phyloP scores from a whole-genome alignment of 2,888 invertebrate genomes.

The Metellina segmentata region DNA sequence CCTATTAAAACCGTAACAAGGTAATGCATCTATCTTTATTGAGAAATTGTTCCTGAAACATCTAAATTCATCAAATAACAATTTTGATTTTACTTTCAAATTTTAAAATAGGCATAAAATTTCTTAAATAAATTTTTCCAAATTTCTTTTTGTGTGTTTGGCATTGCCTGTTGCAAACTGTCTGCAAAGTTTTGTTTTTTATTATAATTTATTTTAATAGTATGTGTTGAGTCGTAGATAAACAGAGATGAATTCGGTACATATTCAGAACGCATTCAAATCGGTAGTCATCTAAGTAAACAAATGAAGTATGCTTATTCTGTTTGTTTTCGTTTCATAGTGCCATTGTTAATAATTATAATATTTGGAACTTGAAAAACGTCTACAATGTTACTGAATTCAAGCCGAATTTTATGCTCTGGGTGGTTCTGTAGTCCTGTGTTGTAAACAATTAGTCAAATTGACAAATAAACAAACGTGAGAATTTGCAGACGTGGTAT shows the following conservation, averaged over 20 bases:
- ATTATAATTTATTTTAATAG: neutral
- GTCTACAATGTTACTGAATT: too few relatives aligned
- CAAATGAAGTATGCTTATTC: slow-evolving; percentile 7
- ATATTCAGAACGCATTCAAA: neutral
- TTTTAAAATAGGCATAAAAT: too few relatives aligned
- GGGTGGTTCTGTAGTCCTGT: too few relatives aligned
- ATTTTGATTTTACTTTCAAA: too few relatives aligned
- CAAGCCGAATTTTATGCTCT: too few relatives aligned
- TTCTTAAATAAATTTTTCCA: too few relatives aligned
- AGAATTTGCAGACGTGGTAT: too few relatives aligned
- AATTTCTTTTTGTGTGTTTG: neutral
- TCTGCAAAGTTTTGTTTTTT: slow-evolving; percentile 21
- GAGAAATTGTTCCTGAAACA: neutral
- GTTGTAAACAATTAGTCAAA: too few relatives aligned
- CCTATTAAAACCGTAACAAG: neutral
- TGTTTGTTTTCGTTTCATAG: neutral
- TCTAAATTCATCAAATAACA: neutral
- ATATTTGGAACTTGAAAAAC: too few relatives aligned
- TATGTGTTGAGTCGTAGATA: slow-evolving; percentile 27
- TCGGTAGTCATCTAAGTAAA: slow-evolving; percentile 43
- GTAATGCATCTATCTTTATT: neutral
- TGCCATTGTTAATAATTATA: neutral
- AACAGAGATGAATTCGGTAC: slow-evolving; percentile 8
- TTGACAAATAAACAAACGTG: too few relatives aligned
- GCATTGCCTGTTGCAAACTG: neutral